These are phyloP conservation scores for Scaptomyza tumidula DNA, from an alignment of 2,888 invertebrate genomes.

Conservation along the genomic window DNA sequence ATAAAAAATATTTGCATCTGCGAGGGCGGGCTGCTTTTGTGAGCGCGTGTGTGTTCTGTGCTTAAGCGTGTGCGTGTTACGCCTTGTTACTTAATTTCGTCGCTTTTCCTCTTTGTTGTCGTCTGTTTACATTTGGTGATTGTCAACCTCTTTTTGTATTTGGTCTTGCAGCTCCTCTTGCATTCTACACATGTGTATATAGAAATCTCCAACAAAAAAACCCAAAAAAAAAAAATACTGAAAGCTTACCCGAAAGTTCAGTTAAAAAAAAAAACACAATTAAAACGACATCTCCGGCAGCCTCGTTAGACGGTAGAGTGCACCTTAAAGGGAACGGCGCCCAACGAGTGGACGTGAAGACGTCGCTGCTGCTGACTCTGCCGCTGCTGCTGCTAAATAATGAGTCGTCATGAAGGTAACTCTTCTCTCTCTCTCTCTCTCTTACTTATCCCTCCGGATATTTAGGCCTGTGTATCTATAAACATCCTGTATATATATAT, in stretches of 20 bases:
- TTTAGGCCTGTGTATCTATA: not conserved
- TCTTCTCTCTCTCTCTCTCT: not conserved
- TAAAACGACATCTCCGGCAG: slow-evolving; percentile 36
- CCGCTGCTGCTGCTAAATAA: slow-evolving; percentile 84
- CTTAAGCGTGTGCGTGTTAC: slow-evolving; percentile 27
- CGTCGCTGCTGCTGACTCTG: slow-evolving; percentile 47
- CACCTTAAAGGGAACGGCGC: slow-evolving; percentile 39
- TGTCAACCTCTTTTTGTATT: slow-evolving; percentile 23
- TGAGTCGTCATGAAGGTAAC: slow-evolving; percentile 98
- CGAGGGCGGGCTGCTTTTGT: slow-evolving; percentile 44
- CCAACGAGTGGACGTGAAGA: slow-evolving; percentile 61
- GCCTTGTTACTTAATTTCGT: slow-evolving; percentile 59
- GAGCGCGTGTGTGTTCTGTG: slow-evolving; percentile 7
- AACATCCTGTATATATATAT: not conserved
- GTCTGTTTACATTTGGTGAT: slow-evolving; percentile 42
- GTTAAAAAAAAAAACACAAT: slow-evolving; percentile 35
- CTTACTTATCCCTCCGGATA: not conserved
- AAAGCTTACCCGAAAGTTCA: slow-evolving; percentile 50
- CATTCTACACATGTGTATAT: slow-evolving; percentile 38
- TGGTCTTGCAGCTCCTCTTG: slow-evolving; percentile 38
- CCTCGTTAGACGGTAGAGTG: slow-evolving; percentile 30
- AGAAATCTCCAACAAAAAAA: slow-evolving; percentile 31
- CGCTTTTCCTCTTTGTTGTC: slow-evolving; percentile 48
- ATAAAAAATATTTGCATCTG: slow-evolving; percentile 55
- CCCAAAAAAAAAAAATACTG: slow-evolving; percentile 23